Conservation (phyloP, 2,888 invertebrate species). For the Cephus spinipes region DNA sequence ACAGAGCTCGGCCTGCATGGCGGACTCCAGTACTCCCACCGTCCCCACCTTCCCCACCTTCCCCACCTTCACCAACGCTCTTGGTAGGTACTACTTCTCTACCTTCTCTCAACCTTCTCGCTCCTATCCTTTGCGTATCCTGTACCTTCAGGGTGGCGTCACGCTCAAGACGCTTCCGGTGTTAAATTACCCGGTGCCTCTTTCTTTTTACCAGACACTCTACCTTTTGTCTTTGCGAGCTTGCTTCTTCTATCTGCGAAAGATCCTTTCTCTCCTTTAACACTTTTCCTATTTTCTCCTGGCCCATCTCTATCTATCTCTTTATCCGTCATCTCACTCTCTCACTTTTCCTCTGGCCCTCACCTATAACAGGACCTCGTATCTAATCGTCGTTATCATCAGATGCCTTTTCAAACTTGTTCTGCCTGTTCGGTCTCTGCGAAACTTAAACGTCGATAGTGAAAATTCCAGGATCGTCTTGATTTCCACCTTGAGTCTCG, state of each 20-base stretch:
- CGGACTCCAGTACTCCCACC: conserved; percentile 54
- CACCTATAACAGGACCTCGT: no score
- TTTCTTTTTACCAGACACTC: conserved; percentile 26
- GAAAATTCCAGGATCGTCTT: no score
- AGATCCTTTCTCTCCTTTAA: no score
- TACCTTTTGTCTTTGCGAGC: conserved; percentile 8
- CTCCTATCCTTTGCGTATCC: conserved; percentile 57
- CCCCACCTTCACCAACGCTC: conserved; percentile 37
- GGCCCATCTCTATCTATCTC: no score
- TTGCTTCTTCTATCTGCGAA: not conserved
- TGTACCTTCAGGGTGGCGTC: conserved; percentile 67
- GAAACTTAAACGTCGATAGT: no score
- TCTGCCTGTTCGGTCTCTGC: no score
- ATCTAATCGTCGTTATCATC: no score
- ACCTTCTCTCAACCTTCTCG: conserved; percentile 39
- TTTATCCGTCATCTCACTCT: no score
- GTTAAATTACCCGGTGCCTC: conserved; percentile 62
- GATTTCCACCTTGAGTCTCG: no score
- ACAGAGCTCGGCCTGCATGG: conserved; percentile 48
- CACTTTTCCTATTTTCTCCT: no score
- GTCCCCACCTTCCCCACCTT: conserved; percentile 46
- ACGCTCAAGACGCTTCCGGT: conserved; percentile 67
- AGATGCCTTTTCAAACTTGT: no score
- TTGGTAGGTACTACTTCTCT: conserved; percentile 21
- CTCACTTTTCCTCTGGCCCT: no score